Evolutionary conservation across 2,888 invertebrate genomes (phyloP).

Genomic region (Hecatera dysodea): DNA sequence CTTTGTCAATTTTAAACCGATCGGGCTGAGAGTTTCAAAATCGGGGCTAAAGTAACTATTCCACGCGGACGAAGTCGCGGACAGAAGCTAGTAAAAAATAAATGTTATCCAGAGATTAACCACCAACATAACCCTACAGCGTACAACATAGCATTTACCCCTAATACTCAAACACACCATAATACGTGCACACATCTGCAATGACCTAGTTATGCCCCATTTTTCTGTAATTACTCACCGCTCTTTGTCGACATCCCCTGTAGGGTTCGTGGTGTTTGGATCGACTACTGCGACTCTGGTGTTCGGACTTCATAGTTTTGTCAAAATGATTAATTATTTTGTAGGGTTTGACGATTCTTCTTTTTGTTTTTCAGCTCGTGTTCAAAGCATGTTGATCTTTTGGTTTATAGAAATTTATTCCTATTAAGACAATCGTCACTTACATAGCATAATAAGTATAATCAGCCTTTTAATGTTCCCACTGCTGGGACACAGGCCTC

Average conservation of each 20-base stretch:
- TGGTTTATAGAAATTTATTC: too few relatives aligned
- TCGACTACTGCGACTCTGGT: constrained; percentile 53
- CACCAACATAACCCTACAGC: constrained; percentile 9
- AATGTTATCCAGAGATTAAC: constrained; percentile 29
- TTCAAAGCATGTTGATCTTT: too few relatives aligned
- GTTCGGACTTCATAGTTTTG: neutral
- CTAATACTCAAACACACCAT: constrained; percentile 58
- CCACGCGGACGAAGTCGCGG: too few relatives aligned
- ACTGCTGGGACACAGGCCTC: too few relatives aligned
- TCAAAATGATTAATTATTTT: neutral
- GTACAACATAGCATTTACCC: constrained; percentile 34
- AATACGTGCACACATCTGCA: constrained; percentile 77
- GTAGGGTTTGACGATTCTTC: neutral
- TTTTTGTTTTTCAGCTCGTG: too few relatives aligned
- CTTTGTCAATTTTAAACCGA: too few relatives aligned
- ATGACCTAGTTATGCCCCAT: constrained; percentile 88
- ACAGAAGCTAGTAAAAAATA: neutral
- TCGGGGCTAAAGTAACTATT: too few relatives aligned
- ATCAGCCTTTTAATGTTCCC: too few relatives aligned
- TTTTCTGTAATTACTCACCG: constrained; percentile 90
- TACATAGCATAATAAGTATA: too few relatives aligned
- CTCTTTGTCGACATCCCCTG: constrained; percentile 84
- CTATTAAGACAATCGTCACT: too few relatives aligned
- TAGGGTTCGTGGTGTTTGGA: constrained; percentile 67
- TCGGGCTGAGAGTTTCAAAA: too few relatives aligned